phyloP scores from a whole-genome alignment of 2,113 vertebrate genomes.

The Sapajus apella region DNA sequence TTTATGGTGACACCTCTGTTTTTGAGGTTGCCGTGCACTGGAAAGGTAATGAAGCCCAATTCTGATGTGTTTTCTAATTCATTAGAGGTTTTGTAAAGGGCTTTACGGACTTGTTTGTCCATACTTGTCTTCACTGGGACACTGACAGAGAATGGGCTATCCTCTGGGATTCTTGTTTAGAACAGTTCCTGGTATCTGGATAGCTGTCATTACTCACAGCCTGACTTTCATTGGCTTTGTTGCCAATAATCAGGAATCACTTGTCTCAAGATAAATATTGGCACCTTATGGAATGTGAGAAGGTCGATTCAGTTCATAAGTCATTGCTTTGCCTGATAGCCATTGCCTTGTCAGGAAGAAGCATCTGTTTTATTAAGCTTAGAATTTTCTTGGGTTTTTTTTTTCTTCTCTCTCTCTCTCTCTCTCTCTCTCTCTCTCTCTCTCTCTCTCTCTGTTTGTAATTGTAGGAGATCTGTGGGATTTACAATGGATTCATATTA shows the following conservation, averaged over 20 bases:
- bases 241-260: conserved; percentile 49
- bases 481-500: conserved; percentile 25
- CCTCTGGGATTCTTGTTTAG: conserved; percentile 17
- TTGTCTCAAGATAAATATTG: conserved; percentile 41
- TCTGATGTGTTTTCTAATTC: neutral
- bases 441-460: neutral
- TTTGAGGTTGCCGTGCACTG: neutral
- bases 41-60: neutral
- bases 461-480: conserved; percentile 30
- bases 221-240: conserved; percentile 20
- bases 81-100: neutral
- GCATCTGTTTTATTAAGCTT: conserved; percentile 55
- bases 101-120: neutral
- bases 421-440: too few species aligned
- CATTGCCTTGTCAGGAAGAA: neutral
- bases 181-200: conserved; percentile 37
- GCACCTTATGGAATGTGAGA: conserved; percentile 41
- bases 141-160: neutral
- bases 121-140: neutral
- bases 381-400: conserved; percentile 43
- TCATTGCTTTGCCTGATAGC: conserved; percentile 50
- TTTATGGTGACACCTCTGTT: neutral
- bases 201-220: conserved; percentile 36
- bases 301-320: neutral
- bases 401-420: neutral